Percentiles rank a stretch among this genome's conserved stretches.
Evolutionary conservation across 1,140 invertebrate genomes (phyloP).

Genomic region (Sarcophaga bullata): DNA sequence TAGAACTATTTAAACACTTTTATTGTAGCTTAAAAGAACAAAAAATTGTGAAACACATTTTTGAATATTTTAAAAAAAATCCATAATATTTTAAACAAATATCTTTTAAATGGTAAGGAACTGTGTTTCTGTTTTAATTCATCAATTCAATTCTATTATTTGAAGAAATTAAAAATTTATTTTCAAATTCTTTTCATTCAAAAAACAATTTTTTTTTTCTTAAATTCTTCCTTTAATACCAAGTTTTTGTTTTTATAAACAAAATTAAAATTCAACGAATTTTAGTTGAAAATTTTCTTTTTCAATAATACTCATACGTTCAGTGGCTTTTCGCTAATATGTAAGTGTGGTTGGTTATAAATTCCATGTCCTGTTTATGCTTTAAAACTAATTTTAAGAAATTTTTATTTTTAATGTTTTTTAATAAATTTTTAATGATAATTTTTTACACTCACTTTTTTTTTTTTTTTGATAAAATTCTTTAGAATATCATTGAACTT

Average conservation of each 20-base stretch:
- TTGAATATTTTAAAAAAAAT: too few relatives aligned
- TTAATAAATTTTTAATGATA: background rate
- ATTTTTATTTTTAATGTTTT: background rate
- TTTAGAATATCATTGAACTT: background rate
- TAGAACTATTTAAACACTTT: too few relatives aligned
- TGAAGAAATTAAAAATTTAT: background rate
- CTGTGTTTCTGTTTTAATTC: too few relatives aligned
- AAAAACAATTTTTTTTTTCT: background rate
- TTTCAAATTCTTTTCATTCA: conserved; percentile 17
- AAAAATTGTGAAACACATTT: too few relatives aligned
- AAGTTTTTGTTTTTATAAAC: background rate
- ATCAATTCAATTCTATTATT: too few relatives aligned
- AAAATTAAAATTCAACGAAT: background rate
- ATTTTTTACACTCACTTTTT: background rate
- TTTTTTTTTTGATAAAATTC: background rate
- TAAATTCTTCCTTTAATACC: background rate
- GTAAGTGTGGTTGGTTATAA: background rate
- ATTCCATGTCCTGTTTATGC: background rate
- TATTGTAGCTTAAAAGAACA: too few relatives aligned
- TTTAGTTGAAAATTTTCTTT: too few relatives aligned
- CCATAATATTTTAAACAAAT: too few relatives aligned
- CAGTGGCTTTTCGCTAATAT: background rate
- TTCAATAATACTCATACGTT: background rate
- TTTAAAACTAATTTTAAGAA: background rate
- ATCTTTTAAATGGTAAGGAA: too few relatives aligned